Evolutionary conservation across 2,888 invertebrate species (phyloP), one percentile per base, ranked within the genome.

Genomic region (Drosophila bunnanda): DNA sequence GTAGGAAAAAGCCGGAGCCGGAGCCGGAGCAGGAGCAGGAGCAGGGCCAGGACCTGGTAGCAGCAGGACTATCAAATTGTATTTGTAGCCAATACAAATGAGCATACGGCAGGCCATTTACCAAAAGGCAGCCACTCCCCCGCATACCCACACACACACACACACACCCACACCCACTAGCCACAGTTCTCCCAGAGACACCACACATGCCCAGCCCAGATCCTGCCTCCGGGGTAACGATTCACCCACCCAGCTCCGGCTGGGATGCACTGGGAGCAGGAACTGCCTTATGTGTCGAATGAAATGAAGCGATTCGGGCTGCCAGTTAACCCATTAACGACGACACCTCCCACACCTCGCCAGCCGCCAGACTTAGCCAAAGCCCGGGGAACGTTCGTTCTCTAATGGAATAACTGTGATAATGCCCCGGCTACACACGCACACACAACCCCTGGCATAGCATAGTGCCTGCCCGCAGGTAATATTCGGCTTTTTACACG

Each of bases 41-140:
- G 38, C 48, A 66, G 28, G 44, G 3, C 41, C 52, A 57, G 46
- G 53, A 53, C 34, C 60, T 25, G 44, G 36, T 58, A 58, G 41
- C 69, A 46, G 52, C 61, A 62, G 59, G 75, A 77, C 76, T 76
- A 86, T 86, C 86, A 83, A 86, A 86, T 86, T 88, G 85, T 86
- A 83, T 88, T 88, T 86, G 88, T 82, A 80, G 80, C 80, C 85
- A 83, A 86, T 86, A 85, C 88, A 85, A 85, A 88, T 85, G 88
- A 88, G 86, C 88, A 85, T 85, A 84, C 82, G 87, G 75, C 86
- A 81, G 81, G 77, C 86, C 81, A 88, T 85, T 85, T 88, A 81
- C 81, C 82, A 86, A 82, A 81, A 68, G 76, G 72, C 86, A 82
- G 82, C 17, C 52, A 28, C 72, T 41, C 48, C 48, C 60, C 32